Evolutionary conservation across 2,888 invertebrate genomes (phyloP).

Genomic region (Drosophila ustulata): DNA sequence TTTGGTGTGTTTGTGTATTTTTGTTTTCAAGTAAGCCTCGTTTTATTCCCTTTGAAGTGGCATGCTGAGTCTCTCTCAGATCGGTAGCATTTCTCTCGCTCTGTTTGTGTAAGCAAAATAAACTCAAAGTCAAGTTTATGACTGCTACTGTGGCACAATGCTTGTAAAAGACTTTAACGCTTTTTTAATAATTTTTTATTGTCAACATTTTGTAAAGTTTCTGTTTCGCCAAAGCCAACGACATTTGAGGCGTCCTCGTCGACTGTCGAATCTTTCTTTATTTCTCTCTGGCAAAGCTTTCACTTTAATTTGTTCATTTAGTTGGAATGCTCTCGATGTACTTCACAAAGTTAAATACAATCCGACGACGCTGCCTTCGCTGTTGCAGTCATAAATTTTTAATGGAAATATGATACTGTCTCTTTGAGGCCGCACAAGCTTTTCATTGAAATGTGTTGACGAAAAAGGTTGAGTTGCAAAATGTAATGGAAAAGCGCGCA

Average conservation of each 20-base stretch:
- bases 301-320: slow-evolving; percentile 29
- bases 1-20: slow-evolving; percentile 36
- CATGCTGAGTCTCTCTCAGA: slow-evolving; percentile 25
- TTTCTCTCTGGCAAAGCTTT: slow-evolving; percentile 7
- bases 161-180: slow-evolving; percentile 69
- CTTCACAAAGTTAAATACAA: slow-evolving; percentile 17
- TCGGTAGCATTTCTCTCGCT: slow-evolving; percentile 26
- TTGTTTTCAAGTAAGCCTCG: slow-evolving; percentile 52
- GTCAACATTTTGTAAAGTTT: slow-evolving; percentile 51
- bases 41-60: slow-evolving; percentile 76
- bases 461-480: not conserved
- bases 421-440: not conserved
- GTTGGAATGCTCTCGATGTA: slow-evolving; percentile 13
- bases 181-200: slow-evolving; percentile 72
- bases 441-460: not conserved
- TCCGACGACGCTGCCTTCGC: slow-evolving; percentile 8
- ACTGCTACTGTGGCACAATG: slow-evolving; percentile 62
- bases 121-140: slow-evolving; percentile 49
- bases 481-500: not conserved
- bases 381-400: slow-evolving; percentile 28
- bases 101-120: slow-evolving; percentile 40
- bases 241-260: slow-evolving; percentile 2
- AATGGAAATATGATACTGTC: slow-evolving; percentile 23
- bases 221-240: slow-evolving; percentile 6
- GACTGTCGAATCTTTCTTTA: slow-evolving; percentile 11